Base-by-base conservation (phyloP, 2,888 invertebrate species). In the Cartodere bifasciata region DNA sequence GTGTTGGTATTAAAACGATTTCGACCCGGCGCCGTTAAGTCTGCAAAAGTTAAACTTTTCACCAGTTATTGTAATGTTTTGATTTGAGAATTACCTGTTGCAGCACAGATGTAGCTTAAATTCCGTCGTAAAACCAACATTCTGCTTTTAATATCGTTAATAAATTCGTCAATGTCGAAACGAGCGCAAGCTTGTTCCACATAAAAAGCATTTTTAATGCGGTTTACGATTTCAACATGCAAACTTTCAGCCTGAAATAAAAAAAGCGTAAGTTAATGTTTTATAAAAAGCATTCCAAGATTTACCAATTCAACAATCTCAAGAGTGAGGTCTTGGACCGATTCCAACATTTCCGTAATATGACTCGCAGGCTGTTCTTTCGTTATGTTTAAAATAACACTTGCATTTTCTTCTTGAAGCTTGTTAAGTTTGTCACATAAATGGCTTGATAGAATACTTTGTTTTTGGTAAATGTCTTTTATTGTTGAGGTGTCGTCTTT, bases 121-220 rank as follows among this genome's bases (percentile, higher is more conserved):
- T 56, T 54, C 37, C 60, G 42, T 39, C 62, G 51, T 10, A 64
- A 43, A 38, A 64, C 62, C 22, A 58, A 46, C 23, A 64, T 52
- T 49, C 62, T 64, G 22, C 41, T 42, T 14, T 44, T 47, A 14
- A 55, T 43, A 23, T 50, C 47, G n/a, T 34, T 28, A 9, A 26
- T 25, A 10, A 34, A 26, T 16, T 34, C 34, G 21, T 28, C 16
- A 16, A 26, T 22, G 4, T 33, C n/a, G n/a, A n/a, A n/a, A n/a
- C n/a, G n/a, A n/a, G n/a, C n/a, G 23, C 1, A 23, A 26, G n/a
- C 29, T 24, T 13, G 23, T 5, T 23, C 11, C 9, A 9, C 9
- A 24, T 9, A 3, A 3, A 13, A 11, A 6, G 13, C 3, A 10
- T 4, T 31, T 14, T 15, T 4, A 14, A 26, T 37, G n/a, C 41